A percentile compares a stretch with the other conserved stretches of the same genome.
Conservation (phyloP, 2,888 invertebrate species). For the Pedicia rivosa region DNA sequence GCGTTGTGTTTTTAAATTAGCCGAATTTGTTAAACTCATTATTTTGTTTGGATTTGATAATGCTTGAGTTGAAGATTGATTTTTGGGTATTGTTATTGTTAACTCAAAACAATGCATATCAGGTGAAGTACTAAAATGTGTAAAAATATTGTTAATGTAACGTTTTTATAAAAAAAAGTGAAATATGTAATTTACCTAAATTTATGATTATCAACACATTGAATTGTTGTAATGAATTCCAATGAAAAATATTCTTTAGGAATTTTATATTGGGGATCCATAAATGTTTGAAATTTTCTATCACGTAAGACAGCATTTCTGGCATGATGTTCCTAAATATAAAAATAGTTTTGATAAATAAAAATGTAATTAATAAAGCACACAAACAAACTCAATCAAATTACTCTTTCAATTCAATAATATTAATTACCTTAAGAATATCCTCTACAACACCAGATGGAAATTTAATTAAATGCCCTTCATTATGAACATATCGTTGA, state of each 20-base stretch:
- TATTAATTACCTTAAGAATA: constrained; percentile 56
- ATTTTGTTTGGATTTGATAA: constrained; percentile 24
- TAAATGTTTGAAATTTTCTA: constrained; percentile 53
- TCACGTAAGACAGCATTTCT: constrained; percentile 56
- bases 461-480: constrained; percentile 27
- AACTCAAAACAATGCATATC: constrained; percentile 30
- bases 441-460: constrained; percentile 47
- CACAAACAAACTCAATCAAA: too few relatives aligned
- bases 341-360: too few relatives aligned
- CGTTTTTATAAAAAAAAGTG: neutral
- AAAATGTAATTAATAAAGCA: too few relatives aligned
- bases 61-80: constrained; percentile 11
- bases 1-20: constrained; percentile 25
- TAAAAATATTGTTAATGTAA: too few relatives aligned
- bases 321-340: too few relatives aligned
- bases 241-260: constrained; percentile 54
- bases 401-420: too few relatives aligned
- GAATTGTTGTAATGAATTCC: constrained; percentile 34
- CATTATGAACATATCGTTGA: constrained; percentile 25
- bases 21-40: constrained; percentile 23
- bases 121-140: constrained; percentile 23
- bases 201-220: constrained; percentile 29
- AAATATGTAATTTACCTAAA: constrained; percentile 17
- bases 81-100: constrained; percentile 25
- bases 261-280: constrained; percentile 51